Conservation (phyloP, 2,888 invertebrate species). For the Drosophila picticornis region DNA sequence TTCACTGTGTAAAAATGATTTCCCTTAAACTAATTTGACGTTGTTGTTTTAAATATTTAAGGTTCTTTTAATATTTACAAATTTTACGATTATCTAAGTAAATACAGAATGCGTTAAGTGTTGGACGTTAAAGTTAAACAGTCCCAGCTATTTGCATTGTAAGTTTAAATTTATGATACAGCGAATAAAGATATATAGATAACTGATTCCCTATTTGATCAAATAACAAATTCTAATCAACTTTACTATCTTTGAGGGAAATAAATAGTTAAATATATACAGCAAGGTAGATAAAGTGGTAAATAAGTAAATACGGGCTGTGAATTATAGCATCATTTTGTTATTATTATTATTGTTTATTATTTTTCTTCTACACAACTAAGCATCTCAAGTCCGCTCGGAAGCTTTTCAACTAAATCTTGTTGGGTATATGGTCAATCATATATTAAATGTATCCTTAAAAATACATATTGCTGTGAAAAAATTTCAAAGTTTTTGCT, state of each 20-base stretch:
- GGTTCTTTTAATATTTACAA: conserved; percentile 43
- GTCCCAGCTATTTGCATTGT: conserved; percentile 18
- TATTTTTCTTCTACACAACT: not conserved
- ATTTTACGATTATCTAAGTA: conserved; percentile 6
- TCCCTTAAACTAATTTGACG: not conserved
- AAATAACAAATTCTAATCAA: conserved; percentile 1
- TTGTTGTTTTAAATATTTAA: conserved; percentile 3
- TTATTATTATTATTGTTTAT: not conserved
- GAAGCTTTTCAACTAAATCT: too few species aligned
- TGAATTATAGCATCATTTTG: not conserved
- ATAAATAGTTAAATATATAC: not conserved
- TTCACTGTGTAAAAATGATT: not conserved
- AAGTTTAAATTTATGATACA: conserved; percentile 24
- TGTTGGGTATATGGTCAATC: not conserved
- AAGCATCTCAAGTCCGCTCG: not conserved
- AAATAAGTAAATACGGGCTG: not conserved
- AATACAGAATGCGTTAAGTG: conserved; percentile 48
- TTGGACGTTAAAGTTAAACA: conserved; percentile 29
- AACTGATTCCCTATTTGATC: not conserved
- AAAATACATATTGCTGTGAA: not conserved
- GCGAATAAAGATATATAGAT: not conserved
- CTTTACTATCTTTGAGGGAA: not conserved
- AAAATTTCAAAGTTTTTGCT: not conserved
- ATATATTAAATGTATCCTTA: not conserved
- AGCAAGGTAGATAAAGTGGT: not conserved